These are phyloP conservation scores for Drosophila limbata DNA, from an alignment of 2,888 invertebrate species.

Conservation along the genomic window DNA sequence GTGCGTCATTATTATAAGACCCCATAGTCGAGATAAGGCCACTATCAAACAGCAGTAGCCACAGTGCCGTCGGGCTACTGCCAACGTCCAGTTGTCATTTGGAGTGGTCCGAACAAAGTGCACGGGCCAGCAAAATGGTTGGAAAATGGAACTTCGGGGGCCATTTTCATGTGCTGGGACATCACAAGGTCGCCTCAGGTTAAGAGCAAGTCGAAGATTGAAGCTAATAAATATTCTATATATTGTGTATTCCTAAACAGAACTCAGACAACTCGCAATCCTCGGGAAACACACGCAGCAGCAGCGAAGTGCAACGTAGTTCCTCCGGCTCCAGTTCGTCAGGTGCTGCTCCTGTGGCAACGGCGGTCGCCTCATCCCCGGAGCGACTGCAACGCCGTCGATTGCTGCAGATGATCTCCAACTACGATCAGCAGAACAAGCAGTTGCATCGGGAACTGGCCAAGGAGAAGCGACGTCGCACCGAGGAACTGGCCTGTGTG, in stretches of 20 bases:
- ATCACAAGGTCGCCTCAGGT: constrained; percentile 41
- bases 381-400: constrained; percentile 80
- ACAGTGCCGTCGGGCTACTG: constrained; percentile 13
- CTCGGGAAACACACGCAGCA: constrained; percentile 67
- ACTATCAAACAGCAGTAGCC: constrained; percentile 47
- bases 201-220: not conserved
- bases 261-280: constrained; percentile 81
- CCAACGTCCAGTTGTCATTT: constrained; percentile 48
- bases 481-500: constrained; percentile 84
- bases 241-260: constrained; percentile 44
- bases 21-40: constrained; percentile 42
- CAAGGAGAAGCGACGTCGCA: constrained; percentile 84
- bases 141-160: constrained; percentile 53
- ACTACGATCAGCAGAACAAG: constrained; percentile 84
- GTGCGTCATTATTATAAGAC: constrained; percentile 53
- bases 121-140: constrained; percentile 39
- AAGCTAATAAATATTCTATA: not conserved
- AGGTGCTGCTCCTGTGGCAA: constrained; percentile 49
- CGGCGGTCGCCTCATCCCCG: constrained; percentile 42
- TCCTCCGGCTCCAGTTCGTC: constrained; percentile 77
- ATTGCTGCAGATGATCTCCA: constrained; percentile 82
- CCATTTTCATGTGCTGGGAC: constrained; percentile 53
- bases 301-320: constrained; percentile 76
- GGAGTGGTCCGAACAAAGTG: constrained; percentile 29
- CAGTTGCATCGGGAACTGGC: constrained; percentile 83